A percentile compares a stretch with the other conserved stretches of the same genome.
These are phyloP conservation scores for Synanthedon myopaeformis DNA, from an alignment of 2,888 invertebrate species.

Conservation along the genomic window DNA sequence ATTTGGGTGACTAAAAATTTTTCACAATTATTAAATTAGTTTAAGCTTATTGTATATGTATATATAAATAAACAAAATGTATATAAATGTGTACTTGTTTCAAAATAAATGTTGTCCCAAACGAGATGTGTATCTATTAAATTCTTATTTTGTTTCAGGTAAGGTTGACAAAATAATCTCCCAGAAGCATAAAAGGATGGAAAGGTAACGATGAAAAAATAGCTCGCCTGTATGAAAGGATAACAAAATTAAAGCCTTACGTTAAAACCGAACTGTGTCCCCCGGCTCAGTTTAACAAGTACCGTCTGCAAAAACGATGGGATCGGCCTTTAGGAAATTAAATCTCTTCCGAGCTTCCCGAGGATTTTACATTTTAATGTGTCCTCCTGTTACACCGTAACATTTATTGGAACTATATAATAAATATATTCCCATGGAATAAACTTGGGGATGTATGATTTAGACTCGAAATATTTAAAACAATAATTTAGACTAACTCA, in stretches of 20 bases:
- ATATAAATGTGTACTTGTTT: too few species aligned
- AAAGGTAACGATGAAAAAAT: not conserved
- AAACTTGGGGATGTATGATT: too few species aligned
- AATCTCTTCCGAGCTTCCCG: conserved; percentile 33
- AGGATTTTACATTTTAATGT: conserved; percentile 49
- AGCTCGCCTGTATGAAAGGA: not conserved
- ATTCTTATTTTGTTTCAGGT: not conserved
- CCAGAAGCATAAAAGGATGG: not conserved
- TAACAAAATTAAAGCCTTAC: conserved; percentile 1
- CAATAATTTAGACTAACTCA: too few species aligned
- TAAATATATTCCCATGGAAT: not conserved
- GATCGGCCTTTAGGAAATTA: conserved; percentile 49
- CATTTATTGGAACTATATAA: not conserved
- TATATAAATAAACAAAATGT: too few species aligned
- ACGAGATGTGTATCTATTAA: too few species aligned
- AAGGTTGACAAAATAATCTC: not conserved
- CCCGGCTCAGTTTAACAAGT: conserved; percentile 3
- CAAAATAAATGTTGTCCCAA: too few species aligned
- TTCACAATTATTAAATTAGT: too few species aligned
- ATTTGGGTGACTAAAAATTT: too few species aligned
- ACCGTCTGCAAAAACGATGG: conserved; percentile 8
- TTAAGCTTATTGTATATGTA: too few species aligned
- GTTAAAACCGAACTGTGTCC: conserved; percentile 1
- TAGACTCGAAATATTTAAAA: too few species aligned
- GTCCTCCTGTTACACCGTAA: conserved; percentile 22